Evolutionary conservation across 2,113 vertebrate species (phyloP).

Genomic region (Hiodon alosoides): DNA sequence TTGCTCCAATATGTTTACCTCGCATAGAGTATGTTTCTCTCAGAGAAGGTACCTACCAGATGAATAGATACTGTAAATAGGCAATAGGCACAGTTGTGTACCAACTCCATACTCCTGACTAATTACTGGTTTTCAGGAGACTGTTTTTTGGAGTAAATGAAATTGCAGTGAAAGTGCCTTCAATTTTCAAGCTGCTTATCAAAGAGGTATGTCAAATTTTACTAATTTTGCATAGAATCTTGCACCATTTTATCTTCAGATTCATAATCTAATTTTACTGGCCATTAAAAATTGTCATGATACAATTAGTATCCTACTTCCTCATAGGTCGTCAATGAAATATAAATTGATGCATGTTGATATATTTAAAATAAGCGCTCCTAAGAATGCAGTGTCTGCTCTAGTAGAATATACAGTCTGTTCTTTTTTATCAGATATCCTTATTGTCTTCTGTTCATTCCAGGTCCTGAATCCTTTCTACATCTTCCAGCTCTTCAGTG

Average conservation of each 20-base stretch:
- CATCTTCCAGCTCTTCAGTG: constrained; percentile 98
- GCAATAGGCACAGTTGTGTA: background rate
- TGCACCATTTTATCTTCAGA: background rate
- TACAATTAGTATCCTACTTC: no score
- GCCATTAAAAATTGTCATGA: background rate
- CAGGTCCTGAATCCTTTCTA: constrained; percentile 99
- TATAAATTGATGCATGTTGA: no score
- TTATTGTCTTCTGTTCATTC: constrained; percentile 11
- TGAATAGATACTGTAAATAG: no score
- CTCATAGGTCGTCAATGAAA: no score
- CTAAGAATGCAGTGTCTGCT: background rate
- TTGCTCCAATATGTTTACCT: background rate
- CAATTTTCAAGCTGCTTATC: constrained; percentile 95
- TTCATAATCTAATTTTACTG: background rate
- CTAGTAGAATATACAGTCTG: background rate
- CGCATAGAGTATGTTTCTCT: no score
- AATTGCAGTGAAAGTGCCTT: constrained; percentile 99
- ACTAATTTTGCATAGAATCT: background rate
- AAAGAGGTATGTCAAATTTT: constrained; percentile 79
- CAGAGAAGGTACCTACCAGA: no score
- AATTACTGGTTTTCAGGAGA: constrained; percentile 63
- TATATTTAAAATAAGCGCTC: no score
- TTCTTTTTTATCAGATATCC: background rate
- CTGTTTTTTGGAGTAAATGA: constrained; percentile 95
- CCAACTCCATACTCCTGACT: background rate